phyloP scores from a whole-genome alignment of 2,113 vertebrate species.

The Murina feae region DNA sequence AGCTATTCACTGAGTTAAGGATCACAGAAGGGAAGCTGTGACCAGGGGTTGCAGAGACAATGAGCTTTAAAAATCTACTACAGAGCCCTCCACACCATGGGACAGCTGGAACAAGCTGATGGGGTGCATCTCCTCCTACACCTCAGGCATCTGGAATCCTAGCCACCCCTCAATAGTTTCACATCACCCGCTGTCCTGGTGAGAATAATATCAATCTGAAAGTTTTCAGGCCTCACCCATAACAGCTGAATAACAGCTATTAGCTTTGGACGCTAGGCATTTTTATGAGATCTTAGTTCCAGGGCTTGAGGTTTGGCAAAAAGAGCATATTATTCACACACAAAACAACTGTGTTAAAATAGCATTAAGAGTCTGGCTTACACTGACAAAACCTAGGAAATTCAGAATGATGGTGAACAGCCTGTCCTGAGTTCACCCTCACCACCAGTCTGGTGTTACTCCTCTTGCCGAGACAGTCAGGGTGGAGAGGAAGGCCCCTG shows the following conservation, averaged over 20 bases:
- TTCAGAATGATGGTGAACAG: conserved; percentile 72
- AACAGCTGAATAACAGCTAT: conserved; percentile 78
- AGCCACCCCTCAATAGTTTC: not conserved
- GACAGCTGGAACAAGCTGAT: rapidly evolving
- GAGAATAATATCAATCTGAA: conserved; percentile 63
- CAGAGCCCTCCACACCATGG: rapidly evolving
- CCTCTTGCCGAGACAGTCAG: rapidly evolving
- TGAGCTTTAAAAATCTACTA: not conserved
- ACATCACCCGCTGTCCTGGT: conserved; percentile 29
- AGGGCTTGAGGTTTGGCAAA: conserved; percentile 84
- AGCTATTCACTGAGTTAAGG: not conserved
- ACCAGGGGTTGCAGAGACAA: not conserved
- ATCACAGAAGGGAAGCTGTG: not conserved
- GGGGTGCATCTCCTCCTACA: not conserved
- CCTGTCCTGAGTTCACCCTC: conserved; percentile 81
- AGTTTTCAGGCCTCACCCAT: conserved; percentile 69
- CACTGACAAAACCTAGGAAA: conserved; percentile 80
- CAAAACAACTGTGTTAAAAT: conserved; percentile 85
- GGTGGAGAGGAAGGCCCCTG: not conserved
- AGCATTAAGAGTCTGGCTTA: conserved; percentile 82
- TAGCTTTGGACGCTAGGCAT: conserved; percentile 81
- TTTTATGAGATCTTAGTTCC: conserved; percentile 85
- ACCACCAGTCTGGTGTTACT: not conserved
- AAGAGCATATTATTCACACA: conserved; percentile 81
- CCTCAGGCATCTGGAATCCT: rapidly evolving